phyloP scores from a whole-genome alignment of 2,113 vertebrate species.

The Oryzias melastigma region DNA sequence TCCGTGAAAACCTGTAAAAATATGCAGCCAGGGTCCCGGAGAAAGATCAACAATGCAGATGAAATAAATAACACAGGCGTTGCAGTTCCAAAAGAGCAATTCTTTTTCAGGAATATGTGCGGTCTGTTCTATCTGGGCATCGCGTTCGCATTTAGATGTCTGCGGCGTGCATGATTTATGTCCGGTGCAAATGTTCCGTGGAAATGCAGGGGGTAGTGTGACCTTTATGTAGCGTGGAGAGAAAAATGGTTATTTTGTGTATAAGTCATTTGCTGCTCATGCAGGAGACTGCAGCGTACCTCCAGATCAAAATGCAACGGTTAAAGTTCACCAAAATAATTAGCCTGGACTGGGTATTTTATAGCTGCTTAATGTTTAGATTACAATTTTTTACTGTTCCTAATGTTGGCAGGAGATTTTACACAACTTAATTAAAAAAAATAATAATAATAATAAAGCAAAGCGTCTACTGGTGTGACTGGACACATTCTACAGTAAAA shows the following conservation, averaged over 20 bases:
- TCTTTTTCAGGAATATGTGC: constrained; percentile 10
- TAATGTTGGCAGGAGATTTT: background rate
- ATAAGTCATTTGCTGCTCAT: constrained; percentile 7
- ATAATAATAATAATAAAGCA: background rate
- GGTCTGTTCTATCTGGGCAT: constrained; percentile 6
- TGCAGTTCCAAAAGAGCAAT: constrained; percentile 20
- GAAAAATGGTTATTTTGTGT: background rate
- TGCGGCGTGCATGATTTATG: constrained; percentile 27
- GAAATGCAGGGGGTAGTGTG: constrained; percentile 10
- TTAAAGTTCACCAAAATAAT: constrained; percentile 4
- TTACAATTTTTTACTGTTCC: too few species aligned
- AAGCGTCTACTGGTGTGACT: background rate
- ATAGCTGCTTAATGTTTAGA: background rate
- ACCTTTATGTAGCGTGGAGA: constrained; percentile 25
- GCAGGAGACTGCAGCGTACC: constrained; percentile 4
- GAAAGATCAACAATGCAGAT: constrained; percentile 1
- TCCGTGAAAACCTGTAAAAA: constrained; percentile 2
- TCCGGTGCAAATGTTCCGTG: constrained; percentile 14
- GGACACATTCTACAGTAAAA: too few species aligned
- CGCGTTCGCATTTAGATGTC: constrained; percentile 22
- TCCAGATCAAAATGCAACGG: constrained; percentile 4
- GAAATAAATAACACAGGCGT: constrained; percentile 23
- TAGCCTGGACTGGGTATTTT: too few species aligned
- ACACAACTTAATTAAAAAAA: background rate
- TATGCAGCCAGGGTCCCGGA: constrained; percentile 12